phyloP scores from a whole-genome alignment of 2,797 vertebrate genomes.

The Mormyrus proboscirostris region DNA sequence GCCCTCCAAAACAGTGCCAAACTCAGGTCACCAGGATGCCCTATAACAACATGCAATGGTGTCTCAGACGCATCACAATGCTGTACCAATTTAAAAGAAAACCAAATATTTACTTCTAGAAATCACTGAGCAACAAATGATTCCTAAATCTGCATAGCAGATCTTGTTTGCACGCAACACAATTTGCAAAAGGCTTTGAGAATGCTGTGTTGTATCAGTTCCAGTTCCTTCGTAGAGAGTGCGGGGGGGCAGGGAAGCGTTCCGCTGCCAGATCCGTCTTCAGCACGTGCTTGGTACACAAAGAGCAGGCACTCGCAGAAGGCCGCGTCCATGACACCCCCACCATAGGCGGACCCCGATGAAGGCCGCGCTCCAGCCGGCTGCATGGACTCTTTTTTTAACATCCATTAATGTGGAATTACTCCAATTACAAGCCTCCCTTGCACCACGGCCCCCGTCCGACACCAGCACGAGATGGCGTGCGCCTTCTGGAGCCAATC shows the following conservation, averaged over 20 bases:
- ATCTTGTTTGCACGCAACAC: not conserved
- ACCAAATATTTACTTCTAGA: not conserved
- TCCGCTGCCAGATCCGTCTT: constrained; percentile 30
- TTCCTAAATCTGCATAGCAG: not conserved
- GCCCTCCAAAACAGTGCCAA: not conserved
- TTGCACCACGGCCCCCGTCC: constrained; percentile 76
- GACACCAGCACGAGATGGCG: constrained; percentile 83
- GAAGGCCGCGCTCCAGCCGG: constrained; percentile 1
- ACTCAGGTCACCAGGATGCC: not conserved
- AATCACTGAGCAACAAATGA: not conserved
- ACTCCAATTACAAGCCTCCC: constrained; percentile 97
- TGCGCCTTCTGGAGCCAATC: constrained; percentile 91
- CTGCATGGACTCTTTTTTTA: not conserved
- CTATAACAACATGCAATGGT: not conserved
- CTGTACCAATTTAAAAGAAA: not conserved
- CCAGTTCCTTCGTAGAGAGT: not conserved
- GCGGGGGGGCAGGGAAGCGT: not conserved
- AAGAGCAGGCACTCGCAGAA: constrained; percentile 30
- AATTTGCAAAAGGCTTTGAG: not conserved
- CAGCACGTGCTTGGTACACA: not conserved
- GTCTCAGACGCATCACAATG: not conserved
- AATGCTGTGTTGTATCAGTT: not conserved
- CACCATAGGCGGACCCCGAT: not conserved
- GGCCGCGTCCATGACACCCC: constrained; percentile 40
- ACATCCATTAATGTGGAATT: constrained; percentile 93